These are phyloP conservation scores for Drosophila meridiana DNA, from an alignment of 2,888 invertebrate species.

Conservation along the genomic window DNA sequence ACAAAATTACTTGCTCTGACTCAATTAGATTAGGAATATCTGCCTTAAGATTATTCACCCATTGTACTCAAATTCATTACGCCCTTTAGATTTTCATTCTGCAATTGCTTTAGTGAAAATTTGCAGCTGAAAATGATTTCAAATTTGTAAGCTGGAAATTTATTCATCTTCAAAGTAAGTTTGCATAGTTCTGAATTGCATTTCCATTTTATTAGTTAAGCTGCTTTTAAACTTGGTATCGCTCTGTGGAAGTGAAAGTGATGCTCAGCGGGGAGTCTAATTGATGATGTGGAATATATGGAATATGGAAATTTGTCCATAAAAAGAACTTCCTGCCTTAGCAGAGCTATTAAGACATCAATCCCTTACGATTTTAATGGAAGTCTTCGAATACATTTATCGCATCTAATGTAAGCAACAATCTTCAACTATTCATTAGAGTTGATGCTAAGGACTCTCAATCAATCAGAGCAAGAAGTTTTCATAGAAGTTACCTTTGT, in stretches of 20 bases:
- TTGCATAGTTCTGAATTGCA: neutral
- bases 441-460: accelerated
- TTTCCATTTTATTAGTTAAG: neutral
- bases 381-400: neutral
- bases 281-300: neutral
- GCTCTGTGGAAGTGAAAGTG: neutral
- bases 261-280: neutral
- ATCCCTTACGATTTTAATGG: too few species aligned
- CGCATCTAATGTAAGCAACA: neutral
- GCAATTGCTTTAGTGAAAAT: neutral
- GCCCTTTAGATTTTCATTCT: neutral
- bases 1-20: too few species aligned
- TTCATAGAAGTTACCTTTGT: neutral
- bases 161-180: neutral
- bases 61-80: neutral
- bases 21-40: too few species aligned
- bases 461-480: neutral
- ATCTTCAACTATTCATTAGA: neutral
- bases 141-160: neutral
- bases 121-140: neutral
- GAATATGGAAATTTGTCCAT: neutral
- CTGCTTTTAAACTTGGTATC: neutral
- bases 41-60: too few species aligned
- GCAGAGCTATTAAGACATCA: too few species aligned
- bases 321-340: neutral